Base-by-base conservation (phyloP, 2,888 invertebrate species). In the Chrysolina americana region DNA sequence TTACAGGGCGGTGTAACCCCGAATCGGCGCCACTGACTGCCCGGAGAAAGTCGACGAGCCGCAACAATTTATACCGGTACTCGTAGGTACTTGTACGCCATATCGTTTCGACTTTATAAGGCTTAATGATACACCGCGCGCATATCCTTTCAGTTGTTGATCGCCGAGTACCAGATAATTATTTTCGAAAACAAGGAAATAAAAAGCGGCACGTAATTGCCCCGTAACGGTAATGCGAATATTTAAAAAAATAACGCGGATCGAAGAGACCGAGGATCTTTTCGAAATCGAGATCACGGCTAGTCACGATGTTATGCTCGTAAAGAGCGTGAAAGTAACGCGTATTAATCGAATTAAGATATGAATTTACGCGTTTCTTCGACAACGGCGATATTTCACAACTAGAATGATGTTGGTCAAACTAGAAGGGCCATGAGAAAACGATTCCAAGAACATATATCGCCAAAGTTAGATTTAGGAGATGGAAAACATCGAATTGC, bases 1-100 rank as follows among this genome's bases (percentile, higher is more conserved):
- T 6, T 36, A 36, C 8, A 36, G 8, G 36, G 8, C 36, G 8
- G 36, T 36, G 36, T 36, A 3, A 36, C 36, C 36, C 36, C 36
- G 36, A 36, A 36, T 36, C 6, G 13, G 36, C 66, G 66, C 48
- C 50, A 66, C 66, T 66, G 66, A 6, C n/a, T 21, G 65, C 28
- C 17, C 48, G 36, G 66, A 50, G 66, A 66, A 66, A 66, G 66
- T 66, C 50, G 50, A 66, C 50, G 66, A 66, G 2, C 66, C 44
- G 23, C 28, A 66, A 66, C 66, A 36, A 66, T 66, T 66, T 50
- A 50, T 66, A 66, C 50, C 50, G 66, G 66, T 66, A 66, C 50
- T 66, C 50, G 1, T n/a, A 11, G 56, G 59, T 59, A 59, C 59
- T 66, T 48, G 21, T 9, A 50, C 66, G 21, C 47, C 48, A 66